phyloP scores from a whole-genome alignment of 1,140 invertebrate genomes.

The Bradysia coprophila region DNA sequence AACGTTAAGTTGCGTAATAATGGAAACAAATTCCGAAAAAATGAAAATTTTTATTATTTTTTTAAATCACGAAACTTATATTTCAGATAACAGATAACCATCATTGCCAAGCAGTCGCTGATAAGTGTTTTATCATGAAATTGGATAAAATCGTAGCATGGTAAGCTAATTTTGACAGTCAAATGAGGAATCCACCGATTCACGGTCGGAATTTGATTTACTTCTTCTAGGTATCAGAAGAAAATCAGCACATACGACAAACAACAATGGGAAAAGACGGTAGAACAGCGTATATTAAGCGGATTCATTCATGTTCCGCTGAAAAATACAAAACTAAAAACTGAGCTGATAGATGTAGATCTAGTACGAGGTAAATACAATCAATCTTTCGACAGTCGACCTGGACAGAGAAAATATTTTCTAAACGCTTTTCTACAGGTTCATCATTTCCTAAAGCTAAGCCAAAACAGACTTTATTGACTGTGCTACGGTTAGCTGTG shows the following conservation, averaged over 20 bases:
- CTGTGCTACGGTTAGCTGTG: slow-evolving; percentile 60
- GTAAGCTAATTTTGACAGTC: too few species aligned
- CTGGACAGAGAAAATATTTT: too few species aligned
- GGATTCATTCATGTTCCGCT: slow-evolving; percentile 71
- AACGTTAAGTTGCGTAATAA: too few species aligned
- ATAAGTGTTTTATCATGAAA: too few species aligned
- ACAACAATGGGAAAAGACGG: slow-evolving; percentile 87
- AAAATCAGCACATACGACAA: slow-evolving; percentile 94
- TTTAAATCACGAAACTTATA: too few species aligned
- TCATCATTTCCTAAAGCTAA: slow-evolving; percentile 89
- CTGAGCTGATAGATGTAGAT: slow-evolving; percentile 89
- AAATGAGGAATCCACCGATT: too few species aligned
- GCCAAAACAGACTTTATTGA: slow-evolving; percentile 69
- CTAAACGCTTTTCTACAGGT: slow-evolving; percentile 34
- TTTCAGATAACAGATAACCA: too few species aligned
- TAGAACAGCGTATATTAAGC: slow-evolving; percentile 74
- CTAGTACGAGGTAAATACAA: slow-evolving; percentile 52
- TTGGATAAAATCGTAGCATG: slow-evolving; percentile 25
- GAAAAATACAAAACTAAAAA: slow-evolving; percentile 71
- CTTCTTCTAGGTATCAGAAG: slow-evolving; percentile 59
- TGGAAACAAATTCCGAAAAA: too few species aligned
- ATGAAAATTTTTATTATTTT: too few species aligned
- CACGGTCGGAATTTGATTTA: slow-evolving; percentile 1
- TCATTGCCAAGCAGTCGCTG: too few species aligned
- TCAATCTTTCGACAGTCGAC: too few species aligned